phyloP scores from a whole-genome alignment of 2,888 invertebrate species.

The Eulithis prunata region DNA sequence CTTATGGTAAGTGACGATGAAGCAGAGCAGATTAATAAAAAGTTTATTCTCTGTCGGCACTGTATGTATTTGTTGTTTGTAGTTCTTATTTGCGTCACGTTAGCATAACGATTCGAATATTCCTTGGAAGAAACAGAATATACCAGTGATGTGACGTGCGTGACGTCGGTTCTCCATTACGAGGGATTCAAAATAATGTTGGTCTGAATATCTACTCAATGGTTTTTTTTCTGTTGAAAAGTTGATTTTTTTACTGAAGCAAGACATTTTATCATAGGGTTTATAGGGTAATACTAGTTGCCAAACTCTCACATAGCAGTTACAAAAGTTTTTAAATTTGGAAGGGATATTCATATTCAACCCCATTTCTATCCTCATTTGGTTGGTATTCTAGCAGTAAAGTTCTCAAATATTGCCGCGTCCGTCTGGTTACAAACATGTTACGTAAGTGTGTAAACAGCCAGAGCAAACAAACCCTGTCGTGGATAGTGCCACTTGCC shows the following conservation, averaged over 20 bases:
- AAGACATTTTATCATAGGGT: too few species aligned
- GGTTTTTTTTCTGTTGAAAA: too few species aligned
- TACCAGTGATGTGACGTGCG: neutral
- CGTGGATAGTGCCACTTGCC: slow-evolving; percentile 23
- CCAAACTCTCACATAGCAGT: neutral
- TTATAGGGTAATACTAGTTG: too few species aligned
- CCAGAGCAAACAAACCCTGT: slow-evolving; percentile 18
- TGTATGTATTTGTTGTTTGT: neutral
- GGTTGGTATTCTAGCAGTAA: slow-evolving; percentile 6
- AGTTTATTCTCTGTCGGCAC: too few species aligned
- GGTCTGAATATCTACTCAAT: too few species aligned
- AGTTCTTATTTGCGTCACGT: neutral
- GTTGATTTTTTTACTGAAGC: too few species aligned
- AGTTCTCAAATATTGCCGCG: slow-evolving; percentile 16
- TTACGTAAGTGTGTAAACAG: slow-evolving; percentile 32
- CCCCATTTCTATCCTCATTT: slow-evolving; percentile 4
- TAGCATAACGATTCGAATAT: too few species aligned
- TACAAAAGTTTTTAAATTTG: neutral
- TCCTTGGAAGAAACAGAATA: too few species aligned
- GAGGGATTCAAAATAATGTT: too few species aligned
- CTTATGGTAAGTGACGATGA: too few species aligned
- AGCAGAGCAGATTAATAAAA: too few species aligned
- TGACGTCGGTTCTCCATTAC: too few species aligned
- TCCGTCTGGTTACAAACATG: slow-evolving; percentile 25
- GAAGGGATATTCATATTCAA: neutral